Evolutionary conservation across 2,797 vertebrate species (phyloP).

Genomic region (Echeneis naucrates): DNA sequence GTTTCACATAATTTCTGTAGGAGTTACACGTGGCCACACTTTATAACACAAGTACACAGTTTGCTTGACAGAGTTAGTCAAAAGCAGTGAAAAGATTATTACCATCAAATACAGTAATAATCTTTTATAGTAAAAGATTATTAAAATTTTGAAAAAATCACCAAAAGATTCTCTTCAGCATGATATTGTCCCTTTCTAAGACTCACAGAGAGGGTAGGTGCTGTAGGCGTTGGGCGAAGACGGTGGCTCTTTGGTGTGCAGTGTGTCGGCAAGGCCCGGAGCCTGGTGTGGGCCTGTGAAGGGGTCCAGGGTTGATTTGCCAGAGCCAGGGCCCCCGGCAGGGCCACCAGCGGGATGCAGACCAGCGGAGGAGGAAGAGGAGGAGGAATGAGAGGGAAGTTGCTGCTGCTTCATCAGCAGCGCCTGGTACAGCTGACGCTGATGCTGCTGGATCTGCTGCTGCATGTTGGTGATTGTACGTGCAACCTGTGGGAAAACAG

Average conservation of each 20-base stretch:
- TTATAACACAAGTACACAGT: not conserved
- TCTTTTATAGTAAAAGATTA: too few relatives aligned
- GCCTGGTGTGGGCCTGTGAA: conserved; percentile 92
- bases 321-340: conserved; percentile 85
- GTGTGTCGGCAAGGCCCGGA: conserved; percentile 90
- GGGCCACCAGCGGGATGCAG: conserved; percentile 86
- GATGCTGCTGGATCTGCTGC: conserved; percentile 99
- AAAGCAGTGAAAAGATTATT: not conserved
- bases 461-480: conserved; percentile 99
- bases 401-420: conserved; percentile 98
- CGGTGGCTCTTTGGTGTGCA: conserved; percentile 99
- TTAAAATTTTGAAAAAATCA: too few relatives aligned
- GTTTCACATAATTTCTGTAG: not conserved
- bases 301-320: conserved; percentile 95
- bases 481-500: conserved; percentile 88
- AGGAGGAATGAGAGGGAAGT: conserved; percentile 80
- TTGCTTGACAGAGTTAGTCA: not conserved
- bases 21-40: not conserved
- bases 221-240: conserved; percentile 94
- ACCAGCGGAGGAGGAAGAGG: conserved; percentile 85
- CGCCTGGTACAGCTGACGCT: conserved; percentile 99
- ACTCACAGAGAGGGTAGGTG: conserved; percentile 95
- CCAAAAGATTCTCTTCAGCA: not conserved
- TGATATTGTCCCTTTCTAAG: not conserved
- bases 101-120: too few relatives aligned